A percentile compares a stretch with the other conserved stretches of the same genome.
phyloP scores from a whole-genome alignment of 2,113 vertebrate species.

The Acanthochromis polyacanthus region DNA sequence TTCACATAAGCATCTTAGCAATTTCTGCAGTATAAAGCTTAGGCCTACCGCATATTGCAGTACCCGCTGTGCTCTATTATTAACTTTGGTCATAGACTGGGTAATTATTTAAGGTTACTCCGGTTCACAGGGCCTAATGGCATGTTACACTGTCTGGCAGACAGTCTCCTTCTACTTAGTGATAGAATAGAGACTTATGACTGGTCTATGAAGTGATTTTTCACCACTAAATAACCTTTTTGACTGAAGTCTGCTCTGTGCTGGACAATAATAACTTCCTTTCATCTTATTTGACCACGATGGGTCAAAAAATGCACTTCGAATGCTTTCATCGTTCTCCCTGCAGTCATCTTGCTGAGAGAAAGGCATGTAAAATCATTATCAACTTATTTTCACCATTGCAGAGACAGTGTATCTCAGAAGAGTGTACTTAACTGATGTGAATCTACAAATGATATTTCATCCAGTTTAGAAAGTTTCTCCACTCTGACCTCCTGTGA shows the following conservation, averaged over 20 bases:
- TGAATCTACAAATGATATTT: background rate
- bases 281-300: no score
- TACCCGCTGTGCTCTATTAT: conserved; percentile 43
- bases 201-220: background rate
- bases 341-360: no score
- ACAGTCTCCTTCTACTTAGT: background rate
- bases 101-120: conserved; percentile 40
- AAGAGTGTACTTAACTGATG: background rate
- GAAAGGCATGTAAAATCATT: no score
- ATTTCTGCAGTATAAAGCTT: conserved; percentile 4
- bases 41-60: background rate
- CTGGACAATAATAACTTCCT: no score
- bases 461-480: background rate
- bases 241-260: no score
- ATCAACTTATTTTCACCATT: no score
- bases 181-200: background rate
- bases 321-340: no score
- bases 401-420: no score
- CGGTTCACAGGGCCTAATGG: conserved; percentile 10
- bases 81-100: conserved; percentile 29
- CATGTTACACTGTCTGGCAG: background rate
- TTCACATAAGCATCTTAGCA: conserved; percentile 17
- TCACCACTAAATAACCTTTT: no score
- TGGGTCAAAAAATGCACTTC: no score
- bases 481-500: no score